phyloP scores from a whole-genome alignment of 2,797 vertebrate genomes.

The Sorex maritimensis region DNA sequence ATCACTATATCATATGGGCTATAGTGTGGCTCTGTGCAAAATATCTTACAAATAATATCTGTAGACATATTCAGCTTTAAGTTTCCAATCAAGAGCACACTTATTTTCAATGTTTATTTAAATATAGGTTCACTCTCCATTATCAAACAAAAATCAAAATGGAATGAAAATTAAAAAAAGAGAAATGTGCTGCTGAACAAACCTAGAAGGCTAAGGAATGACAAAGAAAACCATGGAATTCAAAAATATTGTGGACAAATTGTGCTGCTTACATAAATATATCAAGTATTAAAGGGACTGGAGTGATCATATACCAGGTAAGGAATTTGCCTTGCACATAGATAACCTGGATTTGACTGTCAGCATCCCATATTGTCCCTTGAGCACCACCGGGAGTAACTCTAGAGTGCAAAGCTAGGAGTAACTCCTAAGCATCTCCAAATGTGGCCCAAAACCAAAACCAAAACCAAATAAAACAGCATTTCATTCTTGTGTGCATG shows the following conservation, averaged over 20 bases:
- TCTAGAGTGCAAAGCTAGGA: too few species aligned
- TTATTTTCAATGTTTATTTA: not conserved
- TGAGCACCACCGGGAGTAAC: too few species aligned
- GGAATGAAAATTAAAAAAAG: conserved; percentile 23
- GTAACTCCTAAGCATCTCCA: too few species aligned
- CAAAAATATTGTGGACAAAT: not conserved
- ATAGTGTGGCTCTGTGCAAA: not conserved
- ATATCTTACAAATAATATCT: not conserved
- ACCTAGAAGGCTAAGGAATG: not conserved
- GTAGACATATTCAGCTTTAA: not conserved
- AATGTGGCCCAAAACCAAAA: too few species aligned
- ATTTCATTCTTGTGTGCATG: not conserved
- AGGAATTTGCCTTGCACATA: too few species aligned
- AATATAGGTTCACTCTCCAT: not conserved
- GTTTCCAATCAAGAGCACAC: conserved; percentile 20
- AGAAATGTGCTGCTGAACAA: not conserved
- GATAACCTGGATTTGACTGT: too few species aligned
- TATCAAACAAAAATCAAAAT: not conserved
- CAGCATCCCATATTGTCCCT: too few species aligned
- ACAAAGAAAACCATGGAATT: not conserved
- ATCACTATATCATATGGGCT: not conserved
- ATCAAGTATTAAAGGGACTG: not conserved
- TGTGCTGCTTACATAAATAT: conserved; percentile 22
- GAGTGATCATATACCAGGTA: too few species aligned
- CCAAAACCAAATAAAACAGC: too few species aligned